Evolutionary conservation across 1,140 invertebrate species (phyloP).

Genomic region (Sminthurides bifidus): DNA sequence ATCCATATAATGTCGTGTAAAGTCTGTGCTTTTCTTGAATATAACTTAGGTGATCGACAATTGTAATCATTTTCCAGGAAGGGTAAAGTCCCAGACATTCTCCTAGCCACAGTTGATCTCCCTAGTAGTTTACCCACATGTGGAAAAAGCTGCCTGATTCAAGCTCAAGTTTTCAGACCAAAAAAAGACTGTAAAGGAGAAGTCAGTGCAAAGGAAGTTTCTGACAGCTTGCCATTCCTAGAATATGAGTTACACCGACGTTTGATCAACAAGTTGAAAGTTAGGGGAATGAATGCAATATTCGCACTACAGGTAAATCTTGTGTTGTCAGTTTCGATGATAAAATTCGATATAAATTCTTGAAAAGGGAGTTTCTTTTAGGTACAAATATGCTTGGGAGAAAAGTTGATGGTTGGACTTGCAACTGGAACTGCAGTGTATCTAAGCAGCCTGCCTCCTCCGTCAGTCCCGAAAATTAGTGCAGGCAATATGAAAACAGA

Average conservation of each 20-base stretch:
- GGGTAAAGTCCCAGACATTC: slow-evolving; percentile 74
- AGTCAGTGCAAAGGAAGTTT: slow-evolving; percentile 84
- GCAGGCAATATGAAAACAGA: slow-evolving; percentile 51
- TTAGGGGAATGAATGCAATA: slow-evolving; percentile 87
- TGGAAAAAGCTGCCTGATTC: slow-evolving; percentile 63
- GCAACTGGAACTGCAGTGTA: slow-evolving; percentile 72
- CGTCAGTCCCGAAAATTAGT: slow-evolving; percentile 42
- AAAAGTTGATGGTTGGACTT: slow-evolving; percentile 70
- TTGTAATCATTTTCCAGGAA: slow-evolving; percentile 41
- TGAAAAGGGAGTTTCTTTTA: slow-evolving; percentile 30
- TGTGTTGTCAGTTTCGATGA: background rate
- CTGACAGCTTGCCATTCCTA: slow-evolving; percentile 80
- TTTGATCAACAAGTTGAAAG: slow-evolving; percentile 77
- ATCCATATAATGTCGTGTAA: slow-evolving; percentile 5
- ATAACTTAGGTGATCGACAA: background rate
- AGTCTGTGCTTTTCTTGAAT: background rate
- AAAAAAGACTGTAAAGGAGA: slow-evolving; percentile 71
- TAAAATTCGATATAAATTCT: background rate
- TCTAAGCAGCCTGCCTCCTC: slow-evolving; percentile 20
- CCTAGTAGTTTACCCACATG: slow-evolving; percentile 57
- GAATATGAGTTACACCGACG: slow-evolving; percentile 91
- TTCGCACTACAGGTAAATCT: slow-evolving; percentile 58
- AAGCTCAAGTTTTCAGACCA: slow-evolving; percentile 62
- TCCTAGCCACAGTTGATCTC: slow-evolving; percentile 78
- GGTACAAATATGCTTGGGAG: slow-evolving; percentile 75